phyloP scores from a whole-genome alignment of 1,140 invertebrate genomes.

The Calliopsis andreniformis region DNA sequence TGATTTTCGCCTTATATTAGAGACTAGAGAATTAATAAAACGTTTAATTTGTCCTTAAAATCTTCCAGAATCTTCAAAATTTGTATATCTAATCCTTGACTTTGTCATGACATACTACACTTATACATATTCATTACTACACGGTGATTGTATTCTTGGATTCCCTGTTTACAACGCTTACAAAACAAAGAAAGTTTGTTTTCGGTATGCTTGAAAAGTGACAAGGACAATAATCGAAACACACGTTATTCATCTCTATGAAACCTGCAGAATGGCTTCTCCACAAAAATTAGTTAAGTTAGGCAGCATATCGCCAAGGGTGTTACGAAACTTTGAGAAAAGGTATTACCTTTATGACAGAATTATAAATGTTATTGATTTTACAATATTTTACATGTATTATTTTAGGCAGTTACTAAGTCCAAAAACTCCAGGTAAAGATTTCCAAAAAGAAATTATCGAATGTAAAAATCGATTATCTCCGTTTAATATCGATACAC shows the following conservation, averaged over 20 bases:
- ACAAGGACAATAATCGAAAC: background rate
- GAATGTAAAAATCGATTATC: conserved; percentile 45
- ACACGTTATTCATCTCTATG: background rate
- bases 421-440: conserved; percentile 53
- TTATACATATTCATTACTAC: background rate
- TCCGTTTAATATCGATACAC: conserved; percentile 77
- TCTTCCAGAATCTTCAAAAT: conserved; percentile 16
- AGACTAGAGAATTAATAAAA: conserved; percentile 66
- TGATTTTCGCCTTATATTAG: conserved; percentile 74
- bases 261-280: conserved; percentile 66
- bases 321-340: conserved; percentile 48
- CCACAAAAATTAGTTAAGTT: conserved; percentile 61
- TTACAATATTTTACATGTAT: background rate
- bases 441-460: background rate
- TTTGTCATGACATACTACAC: too few species aligned
- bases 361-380: background rate
- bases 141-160: background rate
- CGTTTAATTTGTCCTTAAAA: conserved; percentile 66
- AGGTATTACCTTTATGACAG: conserved; percentile 56
- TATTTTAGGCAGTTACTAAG: conserved; percentile 51
- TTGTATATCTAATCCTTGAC: background rate
- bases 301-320: conserved; percentile 62
- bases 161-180: background rate
- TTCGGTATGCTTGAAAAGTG: background rate
- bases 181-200: background rate